A percentile compares a stretch with the other conserved stretches of the same genome.
Conservation (phyloP, 2,113 vertebrate genomes). For the Poicephalus gulielmi region DNA sequence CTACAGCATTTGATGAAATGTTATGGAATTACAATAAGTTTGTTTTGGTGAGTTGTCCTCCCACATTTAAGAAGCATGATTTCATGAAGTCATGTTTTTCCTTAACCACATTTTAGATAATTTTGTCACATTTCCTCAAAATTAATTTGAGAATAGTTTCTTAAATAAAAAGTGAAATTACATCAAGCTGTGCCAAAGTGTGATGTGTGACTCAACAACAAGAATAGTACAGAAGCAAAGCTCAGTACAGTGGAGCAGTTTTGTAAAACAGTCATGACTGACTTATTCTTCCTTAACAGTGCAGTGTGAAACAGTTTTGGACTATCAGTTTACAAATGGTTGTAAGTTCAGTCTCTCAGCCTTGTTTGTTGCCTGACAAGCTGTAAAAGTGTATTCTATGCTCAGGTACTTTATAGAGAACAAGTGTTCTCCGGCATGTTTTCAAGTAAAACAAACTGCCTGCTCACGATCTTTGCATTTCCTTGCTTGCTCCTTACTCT, state of each 20-base stretch:
- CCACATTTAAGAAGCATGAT: background rate
- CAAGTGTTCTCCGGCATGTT: accelerated
- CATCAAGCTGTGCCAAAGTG: background rate
- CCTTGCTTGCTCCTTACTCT: background rate
- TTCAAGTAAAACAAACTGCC: background rate
- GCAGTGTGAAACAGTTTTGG: accelerated
- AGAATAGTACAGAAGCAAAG: background rate
- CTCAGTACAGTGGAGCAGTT: background rate
- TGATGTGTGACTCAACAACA: background rate
- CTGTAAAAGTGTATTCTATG: background rate
- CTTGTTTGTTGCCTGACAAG: background rate
- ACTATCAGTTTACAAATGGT: background rate
- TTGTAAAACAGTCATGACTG: background rate
- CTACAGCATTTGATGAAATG: background rate
- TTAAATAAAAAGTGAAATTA: background rate
- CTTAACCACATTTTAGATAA: background rate
- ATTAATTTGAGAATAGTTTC: background rate
- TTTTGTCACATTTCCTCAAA: background rate
- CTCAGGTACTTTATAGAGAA: background rate
- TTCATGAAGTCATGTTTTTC: background rate
- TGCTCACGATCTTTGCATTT: background rate
- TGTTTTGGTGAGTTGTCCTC: background rate
- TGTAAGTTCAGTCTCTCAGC: background rate
- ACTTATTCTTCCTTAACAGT: background rate
- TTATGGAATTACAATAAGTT: background rate